Percentiles rank a stretch among this genome's conserved stretches.
Evolutionary conservation across 2,888 invertebrate genomes (phyloP).

Genomic region (Pycnomerus fuliginosus): DNA sequence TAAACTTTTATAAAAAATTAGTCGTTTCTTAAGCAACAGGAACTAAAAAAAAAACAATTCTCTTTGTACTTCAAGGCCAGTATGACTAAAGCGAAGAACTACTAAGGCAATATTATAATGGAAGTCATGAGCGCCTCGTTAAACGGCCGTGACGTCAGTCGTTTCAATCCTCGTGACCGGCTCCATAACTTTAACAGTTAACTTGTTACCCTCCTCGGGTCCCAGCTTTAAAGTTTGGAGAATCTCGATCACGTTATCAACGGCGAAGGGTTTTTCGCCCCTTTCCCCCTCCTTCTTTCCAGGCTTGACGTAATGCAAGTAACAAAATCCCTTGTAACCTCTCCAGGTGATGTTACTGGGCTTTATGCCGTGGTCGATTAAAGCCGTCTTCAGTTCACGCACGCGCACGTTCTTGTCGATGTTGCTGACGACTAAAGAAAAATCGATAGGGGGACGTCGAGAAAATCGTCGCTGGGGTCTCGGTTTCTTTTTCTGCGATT

Average conservation of each 20-base stretch:
- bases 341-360: constrained; percentile 75
- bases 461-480: constrained; percentile 10
- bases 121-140: constrained; percentile 11
- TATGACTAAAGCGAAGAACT: constrained; percentile 5
- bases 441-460: constrained; percentile 49
- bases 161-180: constrained; percentile 57
- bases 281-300: constrained; percentile 39
- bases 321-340: constrained; percentile 51
- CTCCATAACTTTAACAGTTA: constrained; percentile 54
- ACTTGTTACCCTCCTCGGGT: constrained; percentile 42
- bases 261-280: constrained; percentile 44
- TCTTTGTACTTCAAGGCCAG: constrained; percentile 14
- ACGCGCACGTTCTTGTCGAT: constrained; percentile 71
- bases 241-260: constrained; percentile 55
- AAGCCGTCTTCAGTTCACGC: constrained; percentile 72
- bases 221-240: constrained; percentile 53
- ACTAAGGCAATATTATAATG: constrained; percentile 14
- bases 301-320: constrained; percentile 72
- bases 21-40: no score
- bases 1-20: constrained; percentile 15
- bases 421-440: constrained; percentile 66
- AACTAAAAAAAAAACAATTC: constrained; percentile 12
- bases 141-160: constrained; percentile 56
- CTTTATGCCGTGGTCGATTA: constrained; percentile 72
- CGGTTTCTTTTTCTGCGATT: constrained; percentile 19